Conservation (phyloP, 2,888 invertebrate genomes). For the Limenitis camilla region DNA sequence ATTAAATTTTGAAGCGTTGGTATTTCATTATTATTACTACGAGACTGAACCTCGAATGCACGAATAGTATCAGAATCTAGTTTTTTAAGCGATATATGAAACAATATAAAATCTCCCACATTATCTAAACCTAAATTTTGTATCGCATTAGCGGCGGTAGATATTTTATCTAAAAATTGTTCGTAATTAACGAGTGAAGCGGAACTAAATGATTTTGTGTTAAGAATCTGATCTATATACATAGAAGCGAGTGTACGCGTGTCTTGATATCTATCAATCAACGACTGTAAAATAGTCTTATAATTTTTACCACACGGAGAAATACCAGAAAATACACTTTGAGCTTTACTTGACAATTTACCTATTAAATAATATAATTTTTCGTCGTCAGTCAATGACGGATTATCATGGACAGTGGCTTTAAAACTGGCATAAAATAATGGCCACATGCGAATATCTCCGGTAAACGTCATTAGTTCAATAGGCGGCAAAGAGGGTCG, state of each 20-base stretch:
- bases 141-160: slow-evolving; percentile 4
- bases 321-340: slow-evolving; percentile 10
- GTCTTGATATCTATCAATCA: slow-evolving; percentile 19
- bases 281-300: slow-evolving; percentile 5
- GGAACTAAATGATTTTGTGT: slow-evolving; percentile 1
- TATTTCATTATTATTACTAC: no score
- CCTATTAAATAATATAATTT: slow-evolving; percentile 17
- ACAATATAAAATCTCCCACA: slow-evolving; percentile 14
- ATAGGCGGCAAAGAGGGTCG: neutral
- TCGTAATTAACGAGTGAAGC: slow-evolving; percentile 6
- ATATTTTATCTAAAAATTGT: slow-evolving; percentile 10
- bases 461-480: slow-evolving; percentile 9
- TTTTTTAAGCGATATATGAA: slow-evolving; percentile 17
- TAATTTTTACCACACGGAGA: slow-evolving; percentile 18
- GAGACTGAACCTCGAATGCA: slow-evolving; percentile 6
- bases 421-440: slow-evolving; percentile 15
- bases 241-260: slow-evolving; percentile 11
- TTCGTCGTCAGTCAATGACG: slow-evolving; percentile 10
- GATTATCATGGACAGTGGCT: slow-evolving; percentile 10
- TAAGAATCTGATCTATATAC: slow-evolving; percentile 16
- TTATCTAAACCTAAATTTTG: slow-evolving; percentile 14
- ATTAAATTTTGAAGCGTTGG: no score
- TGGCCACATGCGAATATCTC: slow-evolving; percentile 11
- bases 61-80: slow-evolving; percentile 14
- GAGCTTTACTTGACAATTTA: slow-evolving; percentile 17